Conservation (phyloP, 1,140 invertebrate species). For the Adelges cooleyi region DNA sequence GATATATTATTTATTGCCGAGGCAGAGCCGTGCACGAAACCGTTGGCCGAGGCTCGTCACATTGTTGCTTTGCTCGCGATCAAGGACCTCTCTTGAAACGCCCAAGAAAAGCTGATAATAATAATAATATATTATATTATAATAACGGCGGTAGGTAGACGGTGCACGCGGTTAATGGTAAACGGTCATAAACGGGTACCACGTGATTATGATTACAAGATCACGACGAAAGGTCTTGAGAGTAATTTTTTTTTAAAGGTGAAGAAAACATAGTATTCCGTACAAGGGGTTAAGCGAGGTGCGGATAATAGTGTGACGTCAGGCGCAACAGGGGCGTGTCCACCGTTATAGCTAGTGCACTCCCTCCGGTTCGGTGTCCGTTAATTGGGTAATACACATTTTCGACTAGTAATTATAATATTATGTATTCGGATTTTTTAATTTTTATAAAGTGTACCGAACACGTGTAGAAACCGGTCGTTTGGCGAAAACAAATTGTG, state of each 20-base stretch:
- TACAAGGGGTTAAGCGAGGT: conserved; percentile 18
- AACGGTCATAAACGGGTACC: too few relatives aligned
- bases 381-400: neutral
- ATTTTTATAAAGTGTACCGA: conserved; percentile 3
- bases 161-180: too few relatives aligned
- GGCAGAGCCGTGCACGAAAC: conserved; percentile 9
- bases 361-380: neutral
- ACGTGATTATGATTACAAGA: too few relatives aligned
- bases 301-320: neutral
- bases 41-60: neutral
- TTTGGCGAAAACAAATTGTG: conserved; percentile 3
- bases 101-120: too few relatives aligned
- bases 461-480: neutral
- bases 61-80: neutral
- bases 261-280: neutral
- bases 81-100: conserved; percentile 1
- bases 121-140: too few relatives aligned
- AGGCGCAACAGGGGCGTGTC: neutral
- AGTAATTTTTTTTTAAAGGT: too few relatives aligned
- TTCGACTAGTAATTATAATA: neutral
- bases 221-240: too few relatives aligned
- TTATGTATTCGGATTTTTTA: neutral
- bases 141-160: too few relatives aligned
- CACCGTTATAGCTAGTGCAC: too few relatives aligned
- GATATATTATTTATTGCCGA: conserved; percentile 21